These are phyloP conservation scores for Orchestia grillus DNA, from an alignment of 1,140 invertebrate species.

Conservation along the genomic window DNA sequence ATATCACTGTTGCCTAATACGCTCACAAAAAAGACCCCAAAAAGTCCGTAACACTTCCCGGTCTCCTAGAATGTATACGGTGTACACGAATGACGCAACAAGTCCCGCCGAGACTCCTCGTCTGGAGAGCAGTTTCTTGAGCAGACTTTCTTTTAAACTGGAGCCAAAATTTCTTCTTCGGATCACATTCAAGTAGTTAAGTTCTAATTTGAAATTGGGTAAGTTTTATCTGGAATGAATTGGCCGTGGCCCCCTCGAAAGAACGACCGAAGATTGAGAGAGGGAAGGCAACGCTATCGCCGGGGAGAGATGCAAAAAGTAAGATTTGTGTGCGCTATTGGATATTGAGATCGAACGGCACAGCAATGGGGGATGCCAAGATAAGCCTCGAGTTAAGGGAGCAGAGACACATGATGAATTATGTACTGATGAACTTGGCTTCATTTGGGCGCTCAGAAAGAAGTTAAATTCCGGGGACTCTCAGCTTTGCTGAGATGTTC, in stretches of 20 bases:
- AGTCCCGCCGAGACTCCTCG: background rate
- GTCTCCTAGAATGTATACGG: background rate
- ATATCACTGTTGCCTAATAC: no score
- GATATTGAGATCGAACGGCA: background rate
- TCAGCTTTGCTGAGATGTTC: no score
- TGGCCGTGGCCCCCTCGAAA: background rate
- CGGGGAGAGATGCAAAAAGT: background rate
- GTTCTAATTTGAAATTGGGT: slow-evolving; percentile 12
- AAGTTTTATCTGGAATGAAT: slow-evolving; percentile 34
- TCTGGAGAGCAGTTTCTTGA: background rate
- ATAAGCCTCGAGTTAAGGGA: background rate
- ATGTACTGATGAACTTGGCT: no score
- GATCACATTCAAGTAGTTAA: background rate
- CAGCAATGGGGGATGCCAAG: background rate
- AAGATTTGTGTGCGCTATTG: background rate
- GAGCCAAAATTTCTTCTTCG: background rate
- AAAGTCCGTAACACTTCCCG: background rate
- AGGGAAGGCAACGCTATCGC: background rate
- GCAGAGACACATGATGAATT: background rate
- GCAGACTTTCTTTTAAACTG: background rate
- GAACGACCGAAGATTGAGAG: background rate
- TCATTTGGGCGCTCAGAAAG: no score
- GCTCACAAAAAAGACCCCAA: no score
- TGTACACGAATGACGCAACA: background rate
- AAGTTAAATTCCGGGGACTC: no score